phyloP scores from a whole-genome alignment of 2,797 vertebrate genomes.

The Myripristis murdjan region DNA sequence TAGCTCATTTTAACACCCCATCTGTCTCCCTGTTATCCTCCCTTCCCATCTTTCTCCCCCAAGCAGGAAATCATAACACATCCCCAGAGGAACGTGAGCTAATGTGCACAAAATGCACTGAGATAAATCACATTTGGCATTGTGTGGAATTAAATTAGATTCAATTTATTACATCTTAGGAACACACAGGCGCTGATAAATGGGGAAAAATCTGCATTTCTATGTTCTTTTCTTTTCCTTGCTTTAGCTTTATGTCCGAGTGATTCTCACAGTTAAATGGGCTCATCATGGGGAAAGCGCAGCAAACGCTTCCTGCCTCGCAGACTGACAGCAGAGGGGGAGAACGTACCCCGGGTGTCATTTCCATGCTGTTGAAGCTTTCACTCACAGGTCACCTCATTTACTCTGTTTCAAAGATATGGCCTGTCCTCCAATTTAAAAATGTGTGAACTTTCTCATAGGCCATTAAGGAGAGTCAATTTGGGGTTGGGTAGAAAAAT shows the following conservation, averaged over 20 bases:
- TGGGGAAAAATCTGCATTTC: background rate
- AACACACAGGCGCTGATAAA: background rate
- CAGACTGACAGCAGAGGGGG: slow-evolving; percentile 42
- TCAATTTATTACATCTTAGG: background rate
- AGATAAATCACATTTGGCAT: slow-evolving; percentile 19
- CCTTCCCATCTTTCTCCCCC: slow-evolving; percentile 23
- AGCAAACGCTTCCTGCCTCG: slow-evolving; percentile 56
- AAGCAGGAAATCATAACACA: slow-evolving; percentile 52
- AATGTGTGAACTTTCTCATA: background rate
- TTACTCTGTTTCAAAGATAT: slow-evolving; percentile 15
- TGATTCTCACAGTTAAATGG: slow-evolving; percentile 31
- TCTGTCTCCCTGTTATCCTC: slow-evolving; percentile 44
- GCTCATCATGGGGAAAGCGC: slow-evolving; percentile 36
- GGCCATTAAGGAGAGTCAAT: background rate
- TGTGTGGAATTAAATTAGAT: background rate
- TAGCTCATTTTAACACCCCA: slow-evolving; percentile 36
- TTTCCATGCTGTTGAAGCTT: slow-evolving; percentile 37
- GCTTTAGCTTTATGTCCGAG: slow-evolving; percentile 29
- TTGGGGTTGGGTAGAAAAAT: no score
- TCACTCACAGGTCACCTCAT: slow-evolving; percentile 38
- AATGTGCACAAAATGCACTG: background rate
- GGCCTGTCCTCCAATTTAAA: background rate
- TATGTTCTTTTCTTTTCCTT: background rate
- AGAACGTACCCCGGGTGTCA: slow-evolving; percentile 12
- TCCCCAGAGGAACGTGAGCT: slow-evolving; percentile 48